Evolutionary conservation across 2,113 vertebrate species (phyloP), one percentile per base, ranked within the genome.

Genomic region (Stercorarius parasiticus): DNA sequence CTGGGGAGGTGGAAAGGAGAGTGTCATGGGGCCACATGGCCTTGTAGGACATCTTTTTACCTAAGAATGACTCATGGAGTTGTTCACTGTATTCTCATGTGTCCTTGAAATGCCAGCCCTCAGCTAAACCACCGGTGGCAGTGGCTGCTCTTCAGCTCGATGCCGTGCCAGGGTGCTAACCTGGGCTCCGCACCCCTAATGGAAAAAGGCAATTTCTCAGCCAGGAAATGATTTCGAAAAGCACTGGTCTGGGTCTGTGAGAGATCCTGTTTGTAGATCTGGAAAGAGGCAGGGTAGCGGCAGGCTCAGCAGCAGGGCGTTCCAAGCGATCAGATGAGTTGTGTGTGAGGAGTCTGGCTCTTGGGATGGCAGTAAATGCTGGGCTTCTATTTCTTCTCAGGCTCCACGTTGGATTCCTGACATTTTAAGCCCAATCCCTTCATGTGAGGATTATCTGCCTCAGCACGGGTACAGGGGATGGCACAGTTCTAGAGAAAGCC

Each of bases 381-480:
- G 49, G 5, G n/a, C 11, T 32, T 78, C 66, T 91, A 0, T 84
- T 95, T 56, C 70, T 93, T 91, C 77, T 95, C 32, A 61, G 89
- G 30, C 52, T 82, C 27, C 10, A 0, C 29, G 7, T 36, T 94
- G 70, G 36, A 82, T 94, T 93, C 38, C 70, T 94, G 90, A 93
- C 38, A 64, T 88, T 92, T 97, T 88, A 94, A 93, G 47, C 26
- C 36, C 15, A 47, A 7, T 97, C 76, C 26, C 45, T 95, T 93
- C 82, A 40, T 78, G 65, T 53, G 73, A 90, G 90, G 86, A 95
- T 97, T 95, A 92, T 93, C 76, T 81, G 82, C 64, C 69, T 94
- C 65, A 61, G 70, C 4, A 0, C 1, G 12, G 73, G 85, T 93
- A 26, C 74, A 50, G 30, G 38, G 36, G 72, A 55, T 73, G 65